phyloP scores from a whole-genome alignment of 2,888 invertebrate species.

The Phaedon cochleariae region DNA sequence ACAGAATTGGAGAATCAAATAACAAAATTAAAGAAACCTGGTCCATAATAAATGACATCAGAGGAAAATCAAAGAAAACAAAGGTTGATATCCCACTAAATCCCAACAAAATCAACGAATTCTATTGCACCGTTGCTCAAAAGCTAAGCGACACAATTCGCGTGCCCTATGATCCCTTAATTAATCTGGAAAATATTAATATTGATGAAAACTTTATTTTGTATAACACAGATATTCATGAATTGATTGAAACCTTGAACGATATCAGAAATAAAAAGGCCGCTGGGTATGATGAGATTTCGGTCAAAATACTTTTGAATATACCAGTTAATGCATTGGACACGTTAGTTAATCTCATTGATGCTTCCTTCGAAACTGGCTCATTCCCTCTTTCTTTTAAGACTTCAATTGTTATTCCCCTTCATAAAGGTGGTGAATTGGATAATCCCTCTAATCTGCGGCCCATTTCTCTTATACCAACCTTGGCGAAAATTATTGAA shows the following conservation, averaged over 20 bases:
- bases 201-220: conserved; percentile 3
- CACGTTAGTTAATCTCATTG: background rate
- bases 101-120: background rate
- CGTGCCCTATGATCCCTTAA: background rate
- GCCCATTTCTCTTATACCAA: background rate
- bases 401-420: conserved; percentile 1
- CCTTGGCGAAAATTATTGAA: background rate
- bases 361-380: background rate
- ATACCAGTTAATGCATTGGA: conserved; percentile 4
- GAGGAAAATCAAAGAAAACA: background rate
- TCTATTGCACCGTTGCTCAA: background rate
- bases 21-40: background rate
- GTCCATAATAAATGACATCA: background rate
- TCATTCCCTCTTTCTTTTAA: background rate
- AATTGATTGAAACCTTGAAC: background rate
- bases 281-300: conserved; percentile 5
- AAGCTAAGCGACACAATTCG: background rate
- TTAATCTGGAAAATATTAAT: conserved; percentile 1
- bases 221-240: background rate
- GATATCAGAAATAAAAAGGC: background rate
- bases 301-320: background rate
- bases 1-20: background rate
- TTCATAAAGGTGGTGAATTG: background rate
- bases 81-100: background rate
- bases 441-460: background rate